Evolutionary conservation across 2,113 vertebrate species (phyloP), one percentile per base, ranked within the genome.

Genomic region (Melanotaenia duboulayi): DNA sequence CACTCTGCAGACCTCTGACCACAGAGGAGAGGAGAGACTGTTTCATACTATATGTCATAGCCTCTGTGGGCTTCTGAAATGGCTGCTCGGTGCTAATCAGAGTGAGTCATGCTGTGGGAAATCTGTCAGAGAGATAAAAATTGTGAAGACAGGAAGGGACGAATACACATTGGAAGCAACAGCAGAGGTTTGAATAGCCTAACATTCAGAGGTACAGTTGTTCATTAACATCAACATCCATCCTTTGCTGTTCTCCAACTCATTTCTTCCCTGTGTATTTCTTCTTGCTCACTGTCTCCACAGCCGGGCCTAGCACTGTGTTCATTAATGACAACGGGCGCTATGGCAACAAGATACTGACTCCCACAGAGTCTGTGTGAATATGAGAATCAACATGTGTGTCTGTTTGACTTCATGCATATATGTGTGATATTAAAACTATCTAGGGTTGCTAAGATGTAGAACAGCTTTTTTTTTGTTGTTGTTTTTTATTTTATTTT

Each of bases 311-410:
- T 76, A 35, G 32, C 60, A 51, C 80, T 19, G 65, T 48, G 63
- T 86, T 74, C 60, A 60, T 84, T 83, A 90, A 80, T 86, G 76
- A 66, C 85, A 87, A 67, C 24, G 70, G 86, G 87, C 42, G 71
- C 92, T 91, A 93, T 91, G 90, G 92, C 91, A 93, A 93, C 92
- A 87, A 83, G 74, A 78, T 72, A 87, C 67, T 81, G 59, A 85
- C 70, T 83, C 82, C 51, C 10, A 65, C 78, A 71, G 71, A 80
- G 74, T 65, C 48, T 77, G 40, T 22, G 71, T 63, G 50, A 78
- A 85, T 46, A 72, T 76, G 63, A 22, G 51, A 81, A 67, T 77
- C 59, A 70, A 68, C 20, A 28, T 59, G 46, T 73, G 51, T 60
- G 42, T 25, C 17, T 39, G 23, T 72, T 57, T 63, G n/a, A 81